phyloP scores from a whole-genome alignment of 2,888 invertebrate genomes.

The Caenorhabditis becei region DNA sequence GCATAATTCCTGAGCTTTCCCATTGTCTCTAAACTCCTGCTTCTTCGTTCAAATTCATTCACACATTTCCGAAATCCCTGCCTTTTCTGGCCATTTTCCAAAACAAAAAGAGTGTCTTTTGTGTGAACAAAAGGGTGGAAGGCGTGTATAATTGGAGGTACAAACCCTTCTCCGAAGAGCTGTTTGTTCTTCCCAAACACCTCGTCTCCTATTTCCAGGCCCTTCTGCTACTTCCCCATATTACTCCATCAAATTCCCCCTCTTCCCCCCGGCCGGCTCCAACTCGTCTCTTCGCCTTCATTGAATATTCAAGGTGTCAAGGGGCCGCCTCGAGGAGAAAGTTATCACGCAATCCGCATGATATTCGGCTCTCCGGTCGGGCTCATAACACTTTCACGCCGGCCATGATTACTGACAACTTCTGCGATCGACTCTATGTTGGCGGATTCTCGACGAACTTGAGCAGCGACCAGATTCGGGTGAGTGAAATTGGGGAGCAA shows the following conservation, averaged over 20 bases:
- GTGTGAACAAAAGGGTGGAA: conserved; percentile 22
- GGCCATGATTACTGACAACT: conserved; percentile 30
- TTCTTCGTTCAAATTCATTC: not conserved
- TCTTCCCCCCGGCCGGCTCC: not conserved
- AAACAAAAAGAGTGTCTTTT: conserved; percentile 8
- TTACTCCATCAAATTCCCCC: not conserved
- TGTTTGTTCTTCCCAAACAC: conserved; percentile 27
- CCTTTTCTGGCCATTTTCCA: not conserved
- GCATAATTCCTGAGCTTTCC: not conserved
- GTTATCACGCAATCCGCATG: conserved; percentile 52
- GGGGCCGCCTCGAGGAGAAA: not conserved
- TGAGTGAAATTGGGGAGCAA: conserved; percentile 46
- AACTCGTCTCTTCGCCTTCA: not conserved
- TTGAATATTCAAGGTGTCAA: conserved; percentile 36
- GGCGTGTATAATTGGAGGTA: conserved; percentile 46
- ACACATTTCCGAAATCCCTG: not conserved
- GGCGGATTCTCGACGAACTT: conserved; percentile 57
- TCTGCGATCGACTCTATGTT: conserved; percentile 56
- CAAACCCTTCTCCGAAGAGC: conserved; percentile 25
- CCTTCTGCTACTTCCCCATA: conserved; percentile 9
- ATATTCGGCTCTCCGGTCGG: not conserved
- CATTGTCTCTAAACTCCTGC: not conserved
- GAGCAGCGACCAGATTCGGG: conserved; percentile 51
- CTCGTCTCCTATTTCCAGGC: conserved; percentile 19
- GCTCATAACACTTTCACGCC: not conserved